Evolutionary conservation across 2,888 invertebrate species (phyloP).

Genomic region (Drosophila flavopinicola): DNA sequence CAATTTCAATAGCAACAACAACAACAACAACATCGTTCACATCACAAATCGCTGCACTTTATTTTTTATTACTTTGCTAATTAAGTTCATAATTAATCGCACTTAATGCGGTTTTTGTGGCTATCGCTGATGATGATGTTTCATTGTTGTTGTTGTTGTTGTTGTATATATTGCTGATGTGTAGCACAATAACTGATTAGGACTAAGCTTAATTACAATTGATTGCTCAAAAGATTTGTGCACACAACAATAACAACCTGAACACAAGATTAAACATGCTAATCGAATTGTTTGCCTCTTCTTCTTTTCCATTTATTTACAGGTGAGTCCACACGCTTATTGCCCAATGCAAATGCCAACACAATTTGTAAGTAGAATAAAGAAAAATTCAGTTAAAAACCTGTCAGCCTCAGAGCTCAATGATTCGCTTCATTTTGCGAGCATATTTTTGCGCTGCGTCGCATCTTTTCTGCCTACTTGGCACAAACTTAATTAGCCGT

Average conservation of each 20-base stretch:
- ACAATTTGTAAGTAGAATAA: conserved; percentile 79
- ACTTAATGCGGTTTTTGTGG: conserved; percentile 61
- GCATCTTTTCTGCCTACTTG: conserved; percentile 72
- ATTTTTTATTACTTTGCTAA: conserved; percentile 75
- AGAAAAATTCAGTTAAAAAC: conserved; percentile 21
- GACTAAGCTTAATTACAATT: conserved; percentile 67
- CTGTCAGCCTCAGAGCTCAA: conserved; percentile 42
- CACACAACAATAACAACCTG: conserved; percentile 22
- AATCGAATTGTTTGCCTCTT: conserved; percentile 43
- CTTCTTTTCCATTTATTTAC: conserved; percentile 54
- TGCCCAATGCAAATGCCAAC: conserved; percentile 76
- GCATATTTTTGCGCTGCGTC: conserved; percentile 54
- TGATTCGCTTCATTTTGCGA: conserved; percentile 40
- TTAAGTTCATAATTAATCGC: conserved; percentile 77
- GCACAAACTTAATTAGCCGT: conserved; percentile 81
- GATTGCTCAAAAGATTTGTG: conserved; percentile 75
- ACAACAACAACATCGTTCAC: conserved; percentile 15
- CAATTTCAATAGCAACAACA: conserved; percentile 39
- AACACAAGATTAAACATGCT: conserved; percentile 48
- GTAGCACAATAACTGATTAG: conserved; percentile 71
- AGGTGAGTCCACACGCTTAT: conserved; percentile 82
- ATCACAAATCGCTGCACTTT: conserved; percentile 63
- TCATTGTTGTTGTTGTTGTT: conserved; percentile 19
- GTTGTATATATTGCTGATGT: conserved; percentile 21
- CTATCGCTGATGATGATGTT: conserved; percentile 40